Evolutionary conservation across 2,113 vertebrate genomes (phyloP), one percentile per base, ranked within the genome.

Genomic region (Mormoops blainvillei): DNA sequence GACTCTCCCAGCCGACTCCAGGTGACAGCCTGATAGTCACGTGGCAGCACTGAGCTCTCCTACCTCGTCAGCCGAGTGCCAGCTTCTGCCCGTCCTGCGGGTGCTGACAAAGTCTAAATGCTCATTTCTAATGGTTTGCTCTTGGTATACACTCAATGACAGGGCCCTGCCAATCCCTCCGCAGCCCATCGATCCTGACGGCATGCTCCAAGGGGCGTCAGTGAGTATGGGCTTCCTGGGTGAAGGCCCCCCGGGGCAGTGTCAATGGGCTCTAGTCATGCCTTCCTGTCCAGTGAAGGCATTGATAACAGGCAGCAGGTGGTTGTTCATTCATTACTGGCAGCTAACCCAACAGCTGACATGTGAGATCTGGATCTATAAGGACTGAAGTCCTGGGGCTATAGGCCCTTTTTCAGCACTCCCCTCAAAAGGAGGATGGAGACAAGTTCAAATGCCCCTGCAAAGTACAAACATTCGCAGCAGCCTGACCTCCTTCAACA

Each of bases 61-160:
- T 4, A 4, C 3, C 13, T n/a, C 13, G 26, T 43, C 76, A 26
- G 71, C 77, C 50, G 45, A 56, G 50, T 36, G 31, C 84, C 45
- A 90, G 76, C 45, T 65, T 71, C 61, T 73, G 73, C 78, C 54
- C 56, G 48, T 54, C 67, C 74, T 87, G 54, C 0, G 0, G 67
- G 56, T 38, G 78, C 71, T 67, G 76, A 33, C 65, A 8, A 52
- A 94, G 26, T 26, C 84, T 89, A 58, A 70, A 58, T 12, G 68
- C 43, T 83, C 38, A 5, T 84, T 96, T 81, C 76, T 94, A 63
- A 87, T 95, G 56, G 43, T 86, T 74, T 82, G n/a, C 56, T 83
- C 50, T 92, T 12, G 0, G 45, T 56, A 36, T 8, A 65, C 6
- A 16, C 41, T 56, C 36, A 76, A 63, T 52, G 68, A 76, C 56